Conservation (phyloP, 2,888 invertebrate species). For the Cephus sareptanus region DNA sequence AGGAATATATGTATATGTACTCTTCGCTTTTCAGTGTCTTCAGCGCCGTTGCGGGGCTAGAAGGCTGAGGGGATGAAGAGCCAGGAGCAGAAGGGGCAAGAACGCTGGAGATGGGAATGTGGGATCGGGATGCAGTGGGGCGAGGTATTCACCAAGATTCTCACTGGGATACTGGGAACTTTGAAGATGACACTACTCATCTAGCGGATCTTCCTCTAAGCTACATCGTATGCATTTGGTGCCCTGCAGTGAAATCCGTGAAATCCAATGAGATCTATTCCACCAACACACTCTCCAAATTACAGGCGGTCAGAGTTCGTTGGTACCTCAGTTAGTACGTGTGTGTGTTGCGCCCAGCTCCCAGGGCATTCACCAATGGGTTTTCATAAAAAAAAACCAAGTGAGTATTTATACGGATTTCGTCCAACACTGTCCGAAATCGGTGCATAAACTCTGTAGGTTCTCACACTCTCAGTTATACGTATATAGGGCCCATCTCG, state of each 20-base stretch:
- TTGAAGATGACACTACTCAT: neutral
- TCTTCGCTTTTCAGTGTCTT: neutral
- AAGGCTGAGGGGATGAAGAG: neutral
- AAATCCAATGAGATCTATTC: neutral
- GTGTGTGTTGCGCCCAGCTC: too few species aligned
- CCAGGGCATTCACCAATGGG: too few species aligned
- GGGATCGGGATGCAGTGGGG: neutral
- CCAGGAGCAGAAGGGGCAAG: neutral
- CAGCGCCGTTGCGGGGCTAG: neutral
- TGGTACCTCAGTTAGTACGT: too few species aligned
- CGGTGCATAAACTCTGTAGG: too few species aligned
- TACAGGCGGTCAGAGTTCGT: neutral
- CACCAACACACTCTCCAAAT: neutral
- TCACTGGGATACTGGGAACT: neutral
- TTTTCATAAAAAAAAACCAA: too few species aligned
- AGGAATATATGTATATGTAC: neutral
- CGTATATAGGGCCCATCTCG: too few species aligned
- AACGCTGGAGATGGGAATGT: neutral
- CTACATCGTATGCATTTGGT: neutral
- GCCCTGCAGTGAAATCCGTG: neutral
- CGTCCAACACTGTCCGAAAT: too few species aligned
- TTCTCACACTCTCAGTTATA: too few species aligned
- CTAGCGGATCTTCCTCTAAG: neutral
- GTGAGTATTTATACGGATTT: too few species aligned
- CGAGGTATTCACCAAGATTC: neutral